Evolutionary conservation across 2,888 invertebrate genomes (phyloP), one percentile per base, ranked within the genome.

Genomic region (Ganaspis brasiliensis): DNA sequence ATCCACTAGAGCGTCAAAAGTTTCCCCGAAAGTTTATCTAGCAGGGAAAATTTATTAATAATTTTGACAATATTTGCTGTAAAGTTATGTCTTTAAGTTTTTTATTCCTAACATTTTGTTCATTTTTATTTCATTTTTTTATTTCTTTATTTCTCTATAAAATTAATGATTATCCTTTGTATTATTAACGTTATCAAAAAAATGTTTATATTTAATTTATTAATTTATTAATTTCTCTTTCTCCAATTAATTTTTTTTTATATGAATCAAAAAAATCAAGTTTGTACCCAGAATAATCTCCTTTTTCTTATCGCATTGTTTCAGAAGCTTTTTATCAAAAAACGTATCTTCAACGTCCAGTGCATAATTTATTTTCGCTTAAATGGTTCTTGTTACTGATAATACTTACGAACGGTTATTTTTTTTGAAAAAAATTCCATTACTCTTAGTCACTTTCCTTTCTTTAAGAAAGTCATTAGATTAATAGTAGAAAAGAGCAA

Each of bases 1-100:
- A 72, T 63, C 52, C 72, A 24, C 52, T 55, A 72, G 72, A 67
- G 35, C 24, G 10, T 56, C 56, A 57, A 59, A 75, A 45, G 61
- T 37, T 57, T 73, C 12, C 52, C 12, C 10, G 3, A 24, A 24
- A 24, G 26, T 6, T 14, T 14, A 57, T 26, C 9, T 9, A 57
- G 9, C 8, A 26, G 2, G 2, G 21, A 57, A 26, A 40, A 31
- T 31, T 31, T 31, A 31, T 31, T 31, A 31, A 31, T 45, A 45
- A 9, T 45, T 45, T 45, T 9, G 2, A 6, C 14, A 9, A 45
- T 14, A 14, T 14, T 45, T 14, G 2, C 14, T 45, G 10, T 45
- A 10, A 14, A 14, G 10, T 45, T 6, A 2, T 10, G 8, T 45
- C 8, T 45, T 14, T 9, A n/a, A n/a, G n/a, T n/a, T n/a, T n/a